These are phyloP conservation scores for Eretmocerus hayati DNA, from an alignment of 2,888 invertebrate genomes.

Conservation along the genomic window DNA sequence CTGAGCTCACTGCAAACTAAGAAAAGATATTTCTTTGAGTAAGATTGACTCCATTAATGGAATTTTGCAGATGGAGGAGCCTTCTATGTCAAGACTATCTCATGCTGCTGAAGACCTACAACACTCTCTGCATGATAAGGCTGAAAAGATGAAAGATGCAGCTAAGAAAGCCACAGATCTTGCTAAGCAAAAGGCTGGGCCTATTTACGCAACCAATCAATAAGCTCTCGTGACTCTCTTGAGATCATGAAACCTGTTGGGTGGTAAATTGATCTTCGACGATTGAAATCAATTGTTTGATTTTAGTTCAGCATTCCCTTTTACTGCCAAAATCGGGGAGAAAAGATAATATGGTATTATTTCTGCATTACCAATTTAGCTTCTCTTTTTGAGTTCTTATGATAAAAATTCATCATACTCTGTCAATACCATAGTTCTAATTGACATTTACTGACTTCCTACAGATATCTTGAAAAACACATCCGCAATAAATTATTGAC, in stretches of 20 bases:
- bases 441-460: no score
- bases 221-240: slow-evolving; percentile 23
- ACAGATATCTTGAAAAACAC: no score
- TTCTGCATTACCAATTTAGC: no score
- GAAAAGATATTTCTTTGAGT: neutral
- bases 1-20: neutral
- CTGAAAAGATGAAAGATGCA: slow-evolving; percentile 65
- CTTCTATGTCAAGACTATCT: slow-evolving; percentile 31
- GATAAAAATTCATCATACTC: no score
- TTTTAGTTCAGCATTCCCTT: slow-evolving; percentile 16
- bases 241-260: neutral
- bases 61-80: slow-evolving; percentile 34
- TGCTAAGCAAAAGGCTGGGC: slow-evolving; percentile 57
- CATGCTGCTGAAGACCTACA: slow-evolving; percentile 41
- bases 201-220: slow-evolving; percentile 42
- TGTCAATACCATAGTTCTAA: no score
- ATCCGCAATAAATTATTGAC: no score
- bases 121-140: slow-evolving; percentile 41
- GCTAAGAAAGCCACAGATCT: slow-evolving; percentile 76
- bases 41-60: slow-evolving; percentile 4
- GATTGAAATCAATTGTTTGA: neutral
- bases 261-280: neutral
- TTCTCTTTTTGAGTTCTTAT: slow-evolving; percentile 8
- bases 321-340: slow-evolving; percentile 11
- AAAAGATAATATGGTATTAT: no score